Conservation (phyloP, 1,140 invertebrate species). For the Patella vulgata region DNA sequence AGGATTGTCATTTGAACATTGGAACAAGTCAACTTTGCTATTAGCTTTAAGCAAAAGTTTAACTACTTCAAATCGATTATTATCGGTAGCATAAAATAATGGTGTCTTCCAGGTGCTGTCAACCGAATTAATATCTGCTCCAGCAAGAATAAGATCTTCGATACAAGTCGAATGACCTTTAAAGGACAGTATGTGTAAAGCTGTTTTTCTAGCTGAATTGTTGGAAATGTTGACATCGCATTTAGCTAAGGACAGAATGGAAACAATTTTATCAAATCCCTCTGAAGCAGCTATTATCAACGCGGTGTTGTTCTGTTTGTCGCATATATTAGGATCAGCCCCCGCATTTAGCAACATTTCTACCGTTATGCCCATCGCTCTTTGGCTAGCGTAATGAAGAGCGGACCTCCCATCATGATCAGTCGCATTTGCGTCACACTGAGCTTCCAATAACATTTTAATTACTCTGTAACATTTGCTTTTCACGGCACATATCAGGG, state of each 20-base stretch:
- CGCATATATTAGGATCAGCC: constrained; percentile 50
- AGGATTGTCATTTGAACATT: constrained; percentile 29
- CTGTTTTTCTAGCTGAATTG: constrained; percentile 34
- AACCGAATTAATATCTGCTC: constrained; percentile 46
- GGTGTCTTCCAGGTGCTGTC: constrained; percentile 43
- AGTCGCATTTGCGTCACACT: constrained; percentile 41
- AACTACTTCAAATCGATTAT: constrained; percentile 43
- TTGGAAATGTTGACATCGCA: constrained; percentile 53
- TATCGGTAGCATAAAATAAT: constrained; percentile 53
- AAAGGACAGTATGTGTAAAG: constrained; percentile 55
- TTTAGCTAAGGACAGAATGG: constrained; percentile 36
- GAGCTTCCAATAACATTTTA: constrained; percentile 33
- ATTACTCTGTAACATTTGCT: constrained; percentile 37
- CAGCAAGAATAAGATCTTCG: constrained; percentile 40
- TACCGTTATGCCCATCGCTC: constrained; percentile 41
- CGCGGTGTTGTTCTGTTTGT: constrained; percentile 52
- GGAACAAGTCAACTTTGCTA: constrained; percentile 43
- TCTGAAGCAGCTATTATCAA: constrained; percentile 57
- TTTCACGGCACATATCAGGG: constrained; percentile 52
- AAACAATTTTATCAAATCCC: constrained; percentile 53
- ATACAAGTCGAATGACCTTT: constrained; percentile 55
- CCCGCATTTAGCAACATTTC: constrained; percentile 46
- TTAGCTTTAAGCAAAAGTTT: constrained; percentile 50
- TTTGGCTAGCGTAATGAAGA: constrained; percentile 53
- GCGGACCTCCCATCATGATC: constrained; percentile 52